Conservation (phyloP, 2,797 vertebrate genomes). For the Melanotaenia nigrans region DNA sequence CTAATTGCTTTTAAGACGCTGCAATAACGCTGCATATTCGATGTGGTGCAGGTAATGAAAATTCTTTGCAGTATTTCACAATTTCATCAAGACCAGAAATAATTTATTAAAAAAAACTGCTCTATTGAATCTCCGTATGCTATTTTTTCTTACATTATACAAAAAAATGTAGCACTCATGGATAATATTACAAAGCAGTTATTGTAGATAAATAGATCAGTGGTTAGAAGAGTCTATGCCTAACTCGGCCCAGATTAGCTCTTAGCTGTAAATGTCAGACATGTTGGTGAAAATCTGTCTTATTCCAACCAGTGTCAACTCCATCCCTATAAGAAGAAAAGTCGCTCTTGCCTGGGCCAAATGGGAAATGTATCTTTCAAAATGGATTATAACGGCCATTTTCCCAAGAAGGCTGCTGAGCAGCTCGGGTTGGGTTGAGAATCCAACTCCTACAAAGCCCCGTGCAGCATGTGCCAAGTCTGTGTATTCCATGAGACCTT, state of each 20-base stretch:
- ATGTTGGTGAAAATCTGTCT: constrained; percentile 54
- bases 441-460: constrained; percentile 65
- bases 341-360: constrained; percentile 51
- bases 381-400: constrained; percentile 79
- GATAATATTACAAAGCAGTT: constrained; percentile 1
- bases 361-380: constrained; percentile 71
- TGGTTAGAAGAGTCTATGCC: constrained; percentile 20
- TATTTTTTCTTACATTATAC: constrained; percentile 13
- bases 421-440: constrained; percentile 59
- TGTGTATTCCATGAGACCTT: constrained; percentile 71
- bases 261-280: constrained; percentile 59
- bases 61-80: constrained; percentile 1
- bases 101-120: neutral
- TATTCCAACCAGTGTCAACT: constrained; percentile 55
- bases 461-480: constrained; percentile 57
- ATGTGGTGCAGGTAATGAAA: constrained; percentile 27
- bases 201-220: constrained; percentile 29
- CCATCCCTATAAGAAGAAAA: constrained; percentile 54
- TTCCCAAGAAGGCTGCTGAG: constrained; percentile 67
- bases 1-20: constrained; percentile 44
- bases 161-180: constrained; percentile 11
- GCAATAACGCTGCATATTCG: constrained; percentile 36
- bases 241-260: constrained; percentile 54
- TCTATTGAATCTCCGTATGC: neutral
- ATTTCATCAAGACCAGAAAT: constrained; percentile 8